Evolutionary conservation across 2,113 vertebrate genomes (phyloP).

Genomic region (Myiozetetes cayanensis): DNA sequence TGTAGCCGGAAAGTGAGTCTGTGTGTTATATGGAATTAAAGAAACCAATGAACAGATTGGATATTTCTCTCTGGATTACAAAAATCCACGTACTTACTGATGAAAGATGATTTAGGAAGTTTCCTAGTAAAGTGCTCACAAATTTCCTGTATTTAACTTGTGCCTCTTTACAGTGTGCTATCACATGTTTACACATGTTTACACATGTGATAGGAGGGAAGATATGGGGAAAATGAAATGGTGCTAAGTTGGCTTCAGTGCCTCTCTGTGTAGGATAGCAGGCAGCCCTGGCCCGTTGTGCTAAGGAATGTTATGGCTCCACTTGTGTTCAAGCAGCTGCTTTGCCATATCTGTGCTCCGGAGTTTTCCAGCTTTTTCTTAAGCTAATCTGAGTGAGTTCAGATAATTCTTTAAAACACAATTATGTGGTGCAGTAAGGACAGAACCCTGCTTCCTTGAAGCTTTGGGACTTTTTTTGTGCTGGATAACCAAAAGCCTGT

Average conservation of each 20-base stretch:
- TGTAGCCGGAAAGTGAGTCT: neutral
- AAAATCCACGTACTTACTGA: fast-evolving
- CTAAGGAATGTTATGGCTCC: neutral
- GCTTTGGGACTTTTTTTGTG: neutral
- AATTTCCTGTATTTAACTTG: neutral
- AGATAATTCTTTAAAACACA: neutral
- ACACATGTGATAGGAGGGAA: neutral
- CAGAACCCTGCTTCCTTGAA: neutral
- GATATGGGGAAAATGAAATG: fast-evolving
- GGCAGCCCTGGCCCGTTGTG: fast-evolving
- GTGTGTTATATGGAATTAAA: neutral
- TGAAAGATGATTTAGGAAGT: neutral
- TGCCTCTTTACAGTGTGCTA: fast-evolving
- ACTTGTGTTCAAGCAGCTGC: neutral
- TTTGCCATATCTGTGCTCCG: neutral
- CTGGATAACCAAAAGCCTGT: neutral
- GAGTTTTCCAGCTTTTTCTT: neutral
- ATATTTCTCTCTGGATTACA: neutral
- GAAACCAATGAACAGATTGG: neutral
- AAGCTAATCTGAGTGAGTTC: neutral
- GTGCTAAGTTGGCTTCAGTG: neutral
- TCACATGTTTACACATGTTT: too few species aligned
- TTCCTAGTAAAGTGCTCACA: neutral
- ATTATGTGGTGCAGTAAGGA: neutral
- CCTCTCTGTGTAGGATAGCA: neutral